phyloP scores from a whole-genome alignment of 2,797 vertebrate genomes.

The Lateolabrax maculatus region DNA sequence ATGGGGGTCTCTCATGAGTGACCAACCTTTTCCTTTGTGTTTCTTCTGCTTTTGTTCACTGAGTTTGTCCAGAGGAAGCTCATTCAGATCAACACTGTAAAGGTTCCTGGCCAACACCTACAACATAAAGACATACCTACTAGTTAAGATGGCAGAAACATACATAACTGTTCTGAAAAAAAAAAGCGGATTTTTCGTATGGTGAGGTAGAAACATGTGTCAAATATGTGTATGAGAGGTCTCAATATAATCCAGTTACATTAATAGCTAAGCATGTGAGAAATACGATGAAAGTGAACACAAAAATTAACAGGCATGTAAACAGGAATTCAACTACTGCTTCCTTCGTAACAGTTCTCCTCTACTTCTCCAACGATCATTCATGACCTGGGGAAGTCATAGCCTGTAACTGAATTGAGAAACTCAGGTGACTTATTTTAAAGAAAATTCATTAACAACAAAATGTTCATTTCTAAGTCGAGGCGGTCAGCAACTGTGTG shows the following conservation, averaged over 20 bases:
- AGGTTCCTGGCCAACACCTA: conserved; percentile 96
- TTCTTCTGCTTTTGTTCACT: conserved; percentile 99
- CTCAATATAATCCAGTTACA: background rate
- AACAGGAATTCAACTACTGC: background rate
- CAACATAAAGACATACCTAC: conserved; percentile 17
- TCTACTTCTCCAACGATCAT: background rate
- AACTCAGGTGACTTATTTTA: background rate
- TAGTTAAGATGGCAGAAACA: background rate
- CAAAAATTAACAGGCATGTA: background rate
- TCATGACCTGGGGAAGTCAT: background rate
- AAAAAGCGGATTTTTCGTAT: background rate
- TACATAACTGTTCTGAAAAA: background rate
- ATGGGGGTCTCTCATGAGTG: background rate
- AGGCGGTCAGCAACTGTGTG: background rate
- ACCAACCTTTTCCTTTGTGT: conserved; percentile 98
- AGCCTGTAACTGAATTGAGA: background rate
- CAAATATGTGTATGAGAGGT: background rate
- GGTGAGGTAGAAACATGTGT: background rate
- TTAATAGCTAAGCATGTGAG: background rate
- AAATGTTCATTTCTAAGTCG: background rate
- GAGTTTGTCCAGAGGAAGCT: conserved; percentile 97
- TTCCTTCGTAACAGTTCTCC: background rate
- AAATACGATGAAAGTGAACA: background rate
- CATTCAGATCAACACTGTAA: conserved; percentile 95
- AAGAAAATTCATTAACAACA: background rate